Conservation (phyloP, 1,140 invertebrate species). For the Saccostrea cuccullata region DNA sequence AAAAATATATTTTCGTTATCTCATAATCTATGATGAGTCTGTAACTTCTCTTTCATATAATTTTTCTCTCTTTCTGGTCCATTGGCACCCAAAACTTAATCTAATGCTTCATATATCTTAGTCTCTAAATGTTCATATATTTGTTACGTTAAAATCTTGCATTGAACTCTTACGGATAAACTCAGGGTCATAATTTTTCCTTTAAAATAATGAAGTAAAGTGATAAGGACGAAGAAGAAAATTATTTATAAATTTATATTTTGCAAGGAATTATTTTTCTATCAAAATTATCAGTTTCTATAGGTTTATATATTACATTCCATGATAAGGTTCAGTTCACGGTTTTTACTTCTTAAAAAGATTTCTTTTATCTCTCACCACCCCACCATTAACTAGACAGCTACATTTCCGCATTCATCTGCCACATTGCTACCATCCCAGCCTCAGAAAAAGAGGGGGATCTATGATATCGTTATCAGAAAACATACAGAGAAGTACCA, state of each 20-base stretch:
- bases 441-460: background rate
- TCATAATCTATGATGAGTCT: background rate
- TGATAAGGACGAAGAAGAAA: background rate
- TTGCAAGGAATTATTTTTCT: background rate
- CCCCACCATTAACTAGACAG: constrained; percentile 18
- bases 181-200: too few species aligned
- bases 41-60: background rate
- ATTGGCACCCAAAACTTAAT: too few species aligned
- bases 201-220: too few species aligned
- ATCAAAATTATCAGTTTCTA: background rate
- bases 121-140: background rate
- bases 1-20: background rate
- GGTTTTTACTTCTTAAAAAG: background rate
- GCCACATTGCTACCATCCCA: background rate
- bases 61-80: too few species aligned
- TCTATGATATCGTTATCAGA: background rate
- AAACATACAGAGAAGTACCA: background rate
- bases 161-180: background rate
- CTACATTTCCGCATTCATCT: background rate
- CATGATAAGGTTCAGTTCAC: background rate
- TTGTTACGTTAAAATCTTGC: background rate
- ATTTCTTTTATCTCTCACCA: background rate
- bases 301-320: background rate
- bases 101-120: background rate
- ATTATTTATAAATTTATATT: background rate